Evolutionary conservation across 1,140 invertebrate species (phyloP).

Genomic region (Ceratina australensis): DNA sequence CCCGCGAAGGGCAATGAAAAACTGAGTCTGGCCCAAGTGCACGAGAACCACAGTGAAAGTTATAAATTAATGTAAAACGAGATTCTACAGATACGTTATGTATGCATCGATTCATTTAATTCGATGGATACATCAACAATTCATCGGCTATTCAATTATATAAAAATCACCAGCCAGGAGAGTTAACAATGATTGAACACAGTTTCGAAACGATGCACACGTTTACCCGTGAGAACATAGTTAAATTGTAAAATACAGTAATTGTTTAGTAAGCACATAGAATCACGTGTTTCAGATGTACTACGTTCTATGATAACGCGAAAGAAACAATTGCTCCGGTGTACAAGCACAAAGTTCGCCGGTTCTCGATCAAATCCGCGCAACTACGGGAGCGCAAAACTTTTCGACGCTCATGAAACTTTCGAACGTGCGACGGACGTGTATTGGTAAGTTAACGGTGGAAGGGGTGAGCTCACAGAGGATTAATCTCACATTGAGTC

Average conservation of each 20-base stretch:
- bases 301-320: slow-evolving; percentile 3
- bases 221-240: neutral
- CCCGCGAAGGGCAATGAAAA: too few species aligned
- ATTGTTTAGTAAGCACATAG: neutral
- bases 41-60: neutral
- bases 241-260: neutral
- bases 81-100: too few species aligned
- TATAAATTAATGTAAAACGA: too few species aligned
- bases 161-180: too few species aligned
- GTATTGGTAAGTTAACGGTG: slow-evolving; percentile 62
- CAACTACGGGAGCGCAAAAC: slow-evolving; percentile 54
- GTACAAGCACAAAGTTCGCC: slow-evolving; percentile 37
- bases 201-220: too few species aligned
- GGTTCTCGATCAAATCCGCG: slow-evolving; percentile 54
- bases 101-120: too few species aligned
- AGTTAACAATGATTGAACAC: too few species aligned
- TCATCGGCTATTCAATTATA: too few species aligned
- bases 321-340: slow-evolving; percentile 38
- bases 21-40: too few species aligned
- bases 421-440: slow-evolving; percentile 52
- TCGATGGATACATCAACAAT: too few species aligned
- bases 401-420: slow-evolving; percentile 59
- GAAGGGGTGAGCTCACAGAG: slow-evolving; percentile 60
- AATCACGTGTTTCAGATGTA: neutral
- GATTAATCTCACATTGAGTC: slow-evolving; percentile 66